These are phyloP conservation scores for Antitype chi DNA, from an alignment of 2,888 invertebrate species.

Conservation along the genomic window DNA sequence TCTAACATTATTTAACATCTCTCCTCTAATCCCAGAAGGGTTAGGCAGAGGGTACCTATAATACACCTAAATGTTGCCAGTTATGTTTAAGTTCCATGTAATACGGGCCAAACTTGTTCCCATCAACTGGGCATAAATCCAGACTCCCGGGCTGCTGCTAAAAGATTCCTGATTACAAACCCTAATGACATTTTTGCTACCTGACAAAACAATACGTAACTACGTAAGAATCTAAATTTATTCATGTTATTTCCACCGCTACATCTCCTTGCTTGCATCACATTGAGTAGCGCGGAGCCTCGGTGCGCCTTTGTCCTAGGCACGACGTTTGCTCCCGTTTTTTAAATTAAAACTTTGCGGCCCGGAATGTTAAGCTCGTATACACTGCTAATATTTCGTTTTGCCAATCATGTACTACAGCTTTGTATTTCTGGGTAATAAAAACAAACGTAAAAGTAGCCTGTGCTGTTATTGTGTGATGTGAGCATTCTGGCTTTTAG, in stretches of 20 bases:
- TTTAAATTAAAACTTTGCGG: conserved; percentile 90
- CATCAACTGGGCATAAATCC: too few relatives aligned
- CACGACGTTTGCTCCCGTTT: conserved; percentile 87
- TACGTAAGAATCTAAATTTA: not conserved
- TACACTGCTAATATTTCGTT: conserved; percentile 73
- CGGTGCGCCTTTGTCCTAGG: conserved; percentile 85
- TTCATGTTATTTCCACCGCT: conserved; percentile 13
- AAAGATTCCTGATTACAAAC: too few relatives aligned
- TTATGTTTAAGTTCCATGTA: not conserved
- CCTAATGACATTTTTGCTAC: too few relatives aligned
- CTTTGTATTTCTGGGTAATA: conserved; percentile 44
- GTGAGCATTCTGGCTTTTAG: not conserved
- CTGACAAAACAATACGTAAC: not conserved
- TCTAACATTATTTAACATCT: not conserved
- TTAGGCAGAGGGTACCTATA: too few relatives aligned
- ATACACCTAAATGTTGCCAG: too few relatives aligned
- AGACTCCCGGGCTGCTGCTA: too few relatives aligned
- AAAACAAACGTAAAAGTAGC: conserved; percentile 14
- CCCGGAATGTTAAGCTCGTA: conserved; percentile 81
- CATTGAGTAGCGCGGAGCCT: conserved; percentile 63
- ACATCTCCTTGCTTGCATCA: not conserved
- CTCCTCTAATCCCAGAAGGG: too few relatives aligned
- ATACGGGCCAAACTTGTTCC: too few relatives aligned
- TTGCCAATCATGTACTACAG: conserved; percentile 58
- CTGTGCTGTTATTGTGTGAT: not conserved